phyloP scores from a whole-genome alignment of 2,113 vertebrate genomes.

The Limnothrissa miodon region DNA sequence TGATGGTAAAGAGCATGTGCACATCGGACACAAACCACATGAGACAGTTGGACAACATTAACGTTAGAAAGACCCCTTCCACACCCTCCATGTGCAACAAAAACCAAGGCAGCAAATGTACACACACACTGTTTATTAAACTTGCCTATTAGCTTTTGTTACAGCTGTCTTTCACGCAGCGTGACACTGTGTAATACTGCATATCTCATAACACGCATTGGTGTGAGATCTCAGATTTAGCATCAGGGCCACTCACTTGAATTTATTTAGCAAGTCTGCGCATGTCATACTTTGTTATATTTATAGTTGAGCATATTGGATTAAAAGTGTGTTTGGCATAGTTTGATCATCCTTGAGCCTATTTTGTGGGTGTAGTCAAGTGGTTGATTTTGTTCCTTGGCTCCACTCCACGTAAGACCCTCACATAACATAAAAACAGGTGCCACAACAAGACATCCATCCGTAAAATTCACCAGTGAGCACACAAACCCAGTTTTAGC shows the following conservation, averaged over 20 bases:
- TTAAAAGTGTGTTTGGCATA: background rate
- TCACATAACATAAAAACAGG: background rate
- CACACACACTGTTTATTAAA: no score
- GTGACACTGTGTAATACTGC: no score
- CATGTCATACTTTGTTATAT: no score
- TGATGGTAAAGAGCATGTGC: background rate
- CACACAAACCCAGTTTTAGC: background rate
- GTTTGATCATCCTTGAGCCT: background rate
- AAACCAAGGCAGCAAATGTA: background rate
- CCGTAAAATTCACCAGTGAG: background rate
- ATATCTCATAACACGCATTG: background rate
- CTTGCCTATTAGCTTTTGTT: no score
- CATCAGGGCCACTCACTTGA: background rate
- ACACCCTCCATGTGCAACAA: background rate
- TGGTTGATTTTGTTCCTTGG: background rate
- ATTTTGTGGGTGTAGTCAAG: background rate
- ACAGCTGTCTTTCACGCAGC: background rate
- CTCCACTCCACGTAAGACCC: background rate
- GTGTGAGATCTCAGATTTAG: background rate
- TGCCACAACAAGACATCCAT: background rate
- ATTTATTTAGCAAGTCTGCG: no score
- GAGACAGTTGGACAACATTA: background rate
- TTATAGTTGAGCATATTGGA: no score
- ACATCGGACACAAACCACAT: background rate
- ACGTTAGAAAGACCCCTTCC: background rate